Evolutionary conservation across 2,797 vertebrate species (phyloP).

Genomic region (Channallabes apus): DNA sequence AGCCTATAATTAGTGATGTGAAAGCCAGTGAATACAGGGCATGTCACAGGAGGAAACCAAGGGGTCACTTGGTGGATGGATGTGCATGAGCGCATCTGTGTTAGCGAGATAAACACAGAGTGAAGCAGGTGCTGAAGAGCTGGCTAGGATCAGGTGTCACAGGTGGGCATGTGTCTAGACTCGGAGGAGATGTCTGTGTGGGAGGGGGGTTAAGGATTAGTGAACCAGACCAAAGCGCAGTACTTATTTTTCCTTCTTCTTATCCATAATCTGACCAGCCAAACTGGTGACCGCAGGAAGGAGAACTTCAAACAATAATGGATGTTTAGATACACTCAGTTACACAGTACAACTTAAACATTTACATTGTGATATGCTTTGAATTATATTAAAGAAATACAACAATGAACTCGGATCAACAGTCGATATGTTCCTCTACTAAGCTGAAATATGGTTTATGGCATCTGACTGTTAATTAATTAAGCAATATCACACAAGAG

Average conservation of each 20-base stretch:
- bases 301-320: neutral
- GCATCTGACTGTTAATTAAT: neutral
- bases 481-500: too few relatives aligned
- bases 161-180: conserved; percentile 46
- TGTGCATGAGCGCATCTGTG: conserved; percentile 27
- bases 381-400: neutral
- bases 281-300: neutral
- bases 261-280: conserved; percentile 29
- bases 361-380: neutral
- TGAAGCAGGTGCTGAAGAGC: conserved; percentile 48
- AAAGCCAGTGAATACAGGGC: neutral
- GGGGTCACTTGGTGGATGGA: conserved; percentile 10
- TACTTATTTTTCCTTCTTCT: conserved; percentile 15
- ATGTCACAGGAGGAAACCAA: conserved; percentile 12
- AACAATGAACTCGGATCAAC: neutral
- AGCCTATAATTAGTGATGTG: conserved; percentile 30
- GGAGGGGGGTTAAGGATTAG: conserved; percentile 38
- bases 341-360: neutral
- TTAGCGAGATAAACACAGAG: conserved; percentile 11
- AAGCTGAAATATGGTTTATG: neutral
- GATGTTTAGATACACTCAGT: neutral
- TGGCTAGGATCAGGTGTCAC: conserved; percentile 46
- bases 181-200: conserved; percentile 15
- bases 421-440: neutral
- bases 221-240: conserved; percentile 20